These are phyloP conservation scores for Agriotes lineatus DNA, from an alignment of 2,888 invertebrate genomes.

Conservation along the genomic window DNA sequence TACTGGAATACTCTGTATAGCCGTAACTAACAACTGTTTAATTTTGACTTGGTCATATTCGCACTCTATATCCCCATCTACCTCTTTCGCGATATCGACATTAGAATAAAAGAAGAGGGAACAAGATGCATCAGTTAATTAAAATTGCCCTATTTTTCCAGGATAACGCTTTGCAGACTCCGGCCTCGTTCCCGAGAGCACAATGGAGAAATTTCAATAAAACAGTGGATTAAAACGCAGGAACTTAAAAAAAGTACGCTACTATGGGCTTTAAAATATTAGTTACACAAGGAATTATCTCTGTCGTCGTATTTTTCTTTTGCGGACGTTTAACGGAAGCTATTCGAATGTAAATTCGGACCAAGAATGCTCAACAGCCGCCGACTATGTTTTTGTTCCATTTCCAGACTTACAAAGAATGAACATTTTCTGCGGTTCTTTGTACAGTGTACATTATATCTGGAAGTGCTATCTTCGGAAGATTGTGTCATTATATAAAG, in stretches of 20 bases:
- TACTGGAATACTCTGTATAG: too few relatives aligned
- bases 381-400: conserved; percentile 46
- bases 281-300: conserved; percentile 27
- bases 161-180: too few relatives aligned
- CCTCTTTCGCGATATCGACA: too few relatives aligned
- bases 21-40: too few relatives aligned
- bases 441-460: conserved; percentile 44
- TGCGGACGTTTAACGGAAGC: conserved; percentile 48
- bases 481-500: conserved; percentile 53
- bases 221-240: not conserved
- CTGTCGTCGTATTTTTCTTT: conserved; percentile 38
- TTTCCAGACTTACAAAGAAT: conserved; percentile 42
- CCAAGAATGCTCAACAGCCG: conserved; percentile 41
- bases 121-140: too few relatives aligned
- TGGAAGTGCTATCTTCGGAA: conserved; percentile 47
- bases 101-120: too few relatives aligned
- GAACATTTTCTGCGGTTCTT: conserved; percentile 42
- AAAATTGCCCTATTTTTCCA: too few relatives aligned
- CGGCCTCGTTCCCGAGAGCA: too few relatives aligned
- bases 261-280: conserved; percentile 24
- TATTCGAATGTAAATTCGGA: conserved; percentile 48
- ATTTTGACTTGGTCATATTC: too few relatives aligned
- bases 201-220: not conserved
- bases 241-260: conserved; percentile 17
- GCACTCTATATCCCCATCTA: too few relatives aligned